phyloP scores from a whole-genome alignment of 2,888 invertebrate genomes.

The Drosophila nigricruria region DNA sequence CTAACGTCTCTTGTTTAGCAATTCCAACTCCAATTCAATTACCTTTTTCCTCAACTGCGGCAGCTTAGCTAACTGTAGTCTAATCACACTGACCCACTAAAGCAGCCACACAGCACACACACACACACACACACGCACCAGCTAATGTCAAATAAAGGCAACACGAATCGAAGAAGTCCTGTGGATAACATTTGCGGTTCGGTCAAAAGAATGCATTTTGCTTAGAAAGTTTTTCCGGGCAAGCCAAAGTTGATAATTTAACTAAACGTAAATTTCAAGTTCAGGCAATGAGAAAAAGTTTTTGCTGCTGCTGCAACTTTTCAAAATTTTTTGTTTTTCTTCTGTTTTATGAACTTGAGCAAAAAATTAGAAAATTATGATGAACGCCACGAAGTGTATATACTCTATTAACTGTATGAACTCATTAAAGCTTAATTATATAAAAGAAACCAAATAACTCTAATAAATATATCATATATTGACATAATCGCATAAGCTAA shows the following conservation, averaged over 20 bases:
- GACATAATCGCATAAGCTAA: background rate
- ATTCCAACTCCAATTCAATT: background rate
- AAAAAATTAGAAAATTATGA: no score
- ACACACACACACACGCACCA: conserved; percentile 1
- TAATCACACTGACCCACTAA: conserved; percentile 41
- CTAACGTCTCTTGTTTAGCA: no score
- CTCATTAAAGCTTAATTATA: background rate
- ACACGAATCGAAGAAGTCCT: conserved; percentile 14
- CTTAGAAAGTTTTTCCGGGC: conserved; percentile 37
- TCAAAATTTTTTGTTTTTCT: conserved; percentile 57
- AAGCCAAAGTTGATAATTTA: conserved; percentile 59
- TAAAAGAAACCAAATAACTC: background rate
- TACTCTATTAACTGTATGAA: conserved; percentile 10
- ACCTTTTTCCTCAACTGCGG: background rate
- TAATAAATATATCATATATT: background rate
- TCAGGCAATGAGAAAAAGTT: conserved; percentile 64
- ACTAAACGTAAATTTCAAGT: conserved; percentile 70
- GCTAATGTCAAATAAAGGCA: conserved; percentile 1
- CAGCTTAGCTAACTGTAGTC: conserved; percentile 26
- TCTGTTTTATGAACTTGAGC: conserved; percentile 62
- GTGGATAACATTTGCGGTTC: conserved; percentile 10
- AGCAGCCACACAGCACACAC: background rate
- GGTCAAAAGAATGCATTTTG: conserved; percentile 8
- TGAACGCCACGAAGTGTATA: conserved; percentile 13
- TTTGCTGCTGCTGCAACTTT: conserved; percentile 55